Base-by-base conservation (phyloP, 2,888 invertebrate genomes). In the Tachina grossa region DNA sequence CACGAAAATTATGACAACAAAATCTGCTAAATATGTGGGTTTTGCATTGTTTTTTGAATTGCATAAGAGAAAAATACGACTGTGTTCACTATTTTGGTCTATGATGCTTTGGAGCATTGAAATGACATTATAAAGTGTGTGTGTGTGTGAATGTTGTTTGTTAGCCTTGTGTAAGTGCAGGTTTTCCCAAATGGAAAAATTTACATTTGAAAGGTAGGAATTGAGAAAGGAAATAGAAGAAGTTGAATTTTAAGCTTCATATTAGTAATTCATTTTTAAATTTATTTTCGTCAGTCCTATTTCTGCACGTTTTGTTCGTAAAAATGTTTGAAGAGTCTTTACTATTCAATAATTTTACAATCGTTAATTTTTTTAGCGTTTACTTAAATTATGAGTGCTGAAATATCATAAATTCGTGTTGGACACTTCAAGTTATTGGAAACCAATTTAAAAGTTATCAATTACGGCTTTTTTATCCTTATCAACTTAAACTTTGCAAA, bases 1-100 rank as follows among this genome's bases (percentile, higher is more conserved):
- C 53, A 79, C 74, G 68, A 74, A 79, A 84, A 76, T 84, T 81
- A 77, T 84, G 76, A 77, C 76, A 84, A 84, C 76, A 81, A 84
- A 81, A 82, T 74, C 77, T 77, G 68, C 72, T 22, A 69, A 68
- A 82, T 77, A 74, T 80, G 80, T 69, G 47, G 69, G 74, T 45
- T 75, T 80, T 61, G 55, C 45, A 59, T 69, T 77, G 55, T 47
- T 16, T 31, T 72, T 53, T 19, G n/a, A 61, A n/a, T 53, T 53
- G 59, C 59, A 81, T 45, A 55, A 10, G 53, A 79, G 53, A 63
- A 45, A 39, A 47, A 63, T 55, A 31, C 22, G 22, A 22, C 1
- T 22, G 11, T 53, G n/a, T 69, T 31, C 43, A 66, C 43, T 59
- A 66, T 55, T 59, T 14, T 66, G 53, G 22, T n/a, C 39, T 9